These are phyloP conservation scores for Enteromius fasciolatus DNA, from an alignment of 2,797 vertebrate genomes.

Conservation along the genomic window DNA sequence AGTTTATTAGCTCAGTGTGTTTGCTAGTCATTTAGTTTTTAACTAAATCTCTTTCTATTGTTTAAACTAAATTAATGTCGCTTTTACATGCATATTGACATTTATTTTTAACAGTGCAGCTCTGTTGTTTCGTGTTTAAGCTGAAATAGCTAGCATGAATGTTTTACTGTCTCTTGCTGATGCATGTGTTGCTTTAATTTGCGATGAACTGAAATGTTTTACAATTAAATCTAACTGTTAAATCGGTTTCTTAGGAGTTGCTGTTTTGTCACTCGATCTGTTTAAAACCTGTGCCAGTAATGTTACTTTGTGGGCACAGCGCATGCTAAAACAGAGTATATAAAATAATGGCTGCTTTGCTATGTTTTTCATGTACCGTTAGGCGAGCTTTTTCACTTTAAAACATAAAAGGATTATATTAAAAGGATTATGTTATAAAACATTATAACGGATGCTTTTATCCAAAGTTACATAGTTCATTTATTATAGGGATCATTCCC, in stretches of 20 bases:
- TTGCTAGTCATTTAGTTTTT: neutral
- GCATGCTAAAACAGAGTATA: neutral
- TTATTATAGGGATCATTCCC: neutral
- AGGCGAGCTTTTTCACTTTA: neutral
- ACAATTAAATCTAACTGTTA: neutral
- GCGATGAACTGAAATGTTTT: too few relatives aligned
- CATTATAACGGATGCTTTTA: neutral
- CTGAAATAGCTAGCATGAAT: neutral
- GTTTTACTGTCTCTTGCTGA: neutral
- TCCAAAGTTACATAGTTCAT: neutral
- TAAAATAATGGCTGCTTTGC: neutral
- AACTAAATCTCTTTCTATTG: neutral
- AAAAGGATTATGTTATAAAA: too few relatives aligned
- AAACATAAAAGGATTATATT: neutral
- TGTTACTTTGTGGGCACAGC: neutral
- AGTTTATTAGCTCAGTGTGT: slow-evolving; percentile 10
- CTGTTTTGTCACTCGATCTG: neutral
- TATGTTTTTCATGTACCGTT: neutral
- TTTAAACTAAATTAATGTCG: neutral
- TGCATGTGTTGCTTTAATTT: neutral
- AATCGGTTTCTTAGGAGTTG: neutral
- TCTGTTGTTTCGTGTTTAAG: neutral
- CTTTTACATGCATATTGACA: neutral
- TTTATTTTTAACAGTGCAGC: neutral
- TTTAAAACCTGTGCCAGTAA: neutral